phyloP scores from a whole-genome alignment of 2,113 vertebrate genomes.

The Cairina moschata region DNA sequence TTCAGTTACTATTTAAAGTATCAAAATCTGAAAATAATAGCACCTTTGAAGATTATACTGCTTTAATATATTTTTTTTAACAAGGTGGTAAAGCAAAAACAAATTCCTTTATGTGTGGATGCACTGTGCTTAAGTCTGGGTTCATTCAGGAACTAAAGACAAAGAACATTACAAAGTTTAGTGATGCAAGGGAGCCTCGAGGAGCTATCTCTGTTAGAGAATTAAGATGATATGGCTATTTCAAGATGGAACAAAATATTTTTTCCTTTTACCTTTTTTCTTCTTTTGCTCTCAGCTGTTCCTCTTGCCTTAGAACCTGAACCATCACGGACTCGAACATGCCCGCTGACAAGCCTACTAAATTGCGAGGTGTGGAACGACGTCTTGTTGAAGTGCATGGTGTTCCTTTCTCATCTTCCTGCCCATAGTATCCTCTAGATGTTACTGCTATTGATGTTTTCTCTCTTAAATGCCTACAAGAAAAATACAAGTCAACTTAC shows the following conservation, averaged over 20 bases:
- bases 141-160: neutral
- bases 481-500: conserved; percentile 71
- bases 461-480: conserved; percentile 88
- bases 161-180: neutral
- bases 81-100: neutral
- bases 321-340: conserved; percentile 93
- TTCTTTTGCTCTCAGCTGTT: conserved; percentile 92
- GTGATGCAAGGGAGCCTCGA: neutral
- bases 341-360: conserved; percentile 85
- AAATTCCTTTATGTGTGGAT: neutral
- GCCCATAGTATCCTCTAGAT: conserved; percentile 87
- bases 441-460: conserved; percentile 91
- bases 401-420: conserved; percentile 86
- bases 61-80: neutral
- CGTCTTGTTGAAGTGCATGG: conserved; percentile 87
- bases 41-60: neutral
- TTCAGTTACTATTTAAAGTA: neutral
- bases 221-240: neutral
- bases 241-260: neutral
- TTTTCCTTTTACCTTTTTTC: conserved; percentile 89
- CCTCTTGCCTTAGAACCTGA: conserved; percentile 90
- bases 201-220: neutral
- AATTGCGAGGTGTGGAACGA: conserved; percentile 84
- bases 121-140: neutral
- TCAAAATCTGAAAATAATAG: neutral